Evolutionary conservation across 2,797 vertebrate genomes (phyloP).

Genomic region (Peromyscus melanophrys): DNA sequence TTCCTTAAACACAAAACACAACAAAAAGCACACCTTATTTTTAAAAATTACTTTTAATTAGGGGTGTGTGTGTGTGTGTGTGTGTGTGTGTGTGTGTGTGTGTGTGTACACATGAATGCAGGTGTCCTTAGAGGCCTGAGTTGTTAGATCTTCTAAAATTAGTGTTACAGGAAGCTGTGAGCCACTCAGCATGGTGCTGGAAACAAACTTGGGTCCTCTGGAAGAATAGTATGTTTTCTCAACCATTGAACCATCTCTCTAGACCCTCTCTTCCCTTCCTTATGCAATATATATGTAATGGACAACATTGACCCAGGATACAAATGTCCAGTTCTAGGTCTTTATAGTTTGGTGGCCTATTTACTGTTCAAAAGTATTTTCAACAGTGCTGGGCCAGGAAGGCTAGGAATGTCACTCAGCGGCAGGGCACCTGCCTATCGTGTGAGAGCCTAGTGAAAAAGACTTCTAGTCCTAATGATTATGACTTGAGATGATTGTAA

Average conservation of each 20-base stretch:
- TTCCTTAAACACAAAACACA: background rate
- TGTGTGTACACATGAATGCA: rapidly evolving
- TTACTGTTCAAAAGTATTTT: background rate
- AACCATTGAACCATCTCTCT: background rate
- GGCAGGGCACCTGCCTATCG: background rate
- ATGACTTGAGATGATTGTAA: conserved; percentile 37
- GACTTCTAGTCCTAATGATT: background rate
- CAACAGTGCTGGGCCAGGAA: background rate
- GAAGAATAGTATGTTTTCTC: background rate
- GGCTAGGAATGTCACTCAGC: background rate
- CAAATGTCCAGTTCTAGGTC: background rate
- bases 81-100: background rate
- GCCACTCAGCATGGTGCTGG: background rate
- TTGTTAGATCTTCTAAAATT: background rate
- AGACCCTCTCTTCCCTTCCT: background rate
- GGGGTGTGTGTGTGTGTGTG: no score
- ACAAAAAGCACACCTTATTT: background rate
- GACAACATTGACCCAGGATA: background rate
- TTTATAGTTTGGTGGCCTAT: background rate
- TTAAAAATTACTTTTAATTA: background rate
- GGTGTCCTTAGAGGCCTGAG: background rate
- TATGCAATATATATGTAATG: background rate
- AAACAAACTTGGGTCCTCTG: background rate
- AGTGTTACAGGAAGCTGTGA: background rate
- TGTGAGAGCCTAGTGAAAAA: background rate